Evolutionary conservation across 2,113 vertebrate species (phyloP), one percentile per base, ranked within the genome.

Genomic region (Haemorhous mexicanus): DNA sequence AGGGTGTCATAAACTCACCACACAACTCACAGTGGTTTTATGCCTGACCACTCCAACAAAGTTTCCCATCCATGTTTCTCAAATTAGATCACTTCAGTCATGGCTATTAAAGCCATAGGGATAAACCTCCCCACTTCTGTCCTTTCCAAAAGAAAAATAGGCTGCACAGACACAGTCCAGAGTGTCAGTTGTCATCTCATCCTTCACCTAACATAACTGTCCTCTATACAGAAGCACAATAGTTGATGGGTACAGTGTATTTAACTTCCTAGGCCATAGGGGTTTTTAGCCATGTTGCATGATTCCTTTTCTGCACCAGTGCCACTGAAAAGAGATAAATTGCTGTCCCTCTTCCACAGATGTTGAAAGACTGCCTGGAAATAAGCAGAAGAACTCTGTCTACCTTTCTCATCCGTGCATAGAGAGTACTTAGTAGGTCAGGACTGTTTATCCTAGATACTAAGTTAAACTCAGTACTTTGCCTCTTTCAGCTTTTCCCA

Each of bases 401-500:
- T 81, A 47, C 12, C 5, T 59, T 86, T 92, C 41, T 32, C 7
- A 35, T 23, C 27, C 68, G 21, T 21, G 9, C 24, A 35, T 39
- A 11, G 4, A 46, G 9, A 39, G 11, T 49, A 30, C 47, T 90
- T 94, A 93, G 66, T 69, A 75, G 84, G 73, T 91, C 81, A 95
- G 58, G 16, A n/a, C 27, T 91, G 18, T 82, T 95, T 85, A 94
- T 78, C 89, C 66, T 66, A 92, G 77, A 82, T 73, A 72, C 62
- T 30, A 77, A 62, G 62, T 75, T 88, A 83, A 88, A 81, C 61
- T 3, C 56, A 37, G 84, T 78, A 87, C 76, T 87, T 86, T 78
- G 66, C 66, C n/a, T 82, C 66, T 87, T 91, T 94, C 87, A 87
- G 80, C 81, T 94, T 93, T 94, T 94, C 81, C 87, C 69, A 91